phyloP scores from a whole-genome alignment of 2,797 vertebrate species.

The Peromyscus attwateri region DNA sequence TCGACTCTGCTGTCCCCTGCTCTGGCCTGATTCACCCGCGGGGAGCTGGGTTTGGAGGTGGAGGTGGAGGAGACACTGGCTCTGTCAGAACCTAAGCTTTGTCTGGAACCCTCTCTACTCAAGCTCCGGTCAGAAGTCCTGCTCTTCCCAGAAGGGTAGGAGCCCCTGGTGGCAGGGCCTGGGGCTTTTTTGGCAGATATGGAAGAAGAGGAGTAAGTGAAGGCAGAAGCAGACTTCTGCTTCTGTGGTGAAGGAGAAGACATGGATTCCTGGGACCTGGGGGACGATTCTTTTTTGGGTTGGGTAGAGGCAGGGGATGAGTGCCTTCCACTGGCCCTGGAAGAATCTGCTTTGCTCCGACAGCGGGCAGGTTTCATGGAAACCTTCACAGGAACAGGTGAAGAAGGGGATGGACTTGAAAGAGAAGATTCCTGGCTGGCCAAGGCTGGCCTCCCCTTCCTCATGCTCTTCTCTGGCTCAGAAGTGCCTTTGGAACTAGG shows the following conservation, averaged over 20 bases:
- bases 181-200: constrained; percentile 89
- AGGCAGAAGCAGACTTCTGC: constrained; percentile 88
- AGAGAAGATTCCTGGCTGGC: constrained; percentile 89
- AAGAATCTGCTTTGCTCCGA: constrained; percentile 91
- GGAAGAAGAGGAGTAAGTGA: constrained; percentile 88
- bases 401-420: constrained; percentile 85
- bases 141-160: constrained; percentile 88
- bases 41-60: constrained; percentile 86
- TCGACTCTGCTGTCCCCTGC: constrained; percentile 87
- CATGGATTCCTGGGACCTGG: constrained; percentile 80
- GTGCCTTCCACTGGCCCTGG: constrained; percentile 89
- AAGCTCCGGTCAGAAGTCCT: constrained; percentile 92
- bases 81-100: constrained; percentile 92
- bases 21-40: constrained; percentile 88
- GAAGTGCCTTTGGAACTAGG: constrained; percentile 86
- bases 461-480: constrained; percentile 91
- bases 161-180: constrained; percentile 83
- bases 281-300: constrained; percentile 89
- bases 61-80: constrained; percentile 71
- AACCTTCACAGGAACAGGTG: constrained; percentile 90
- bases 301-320: constrained; percentile 89
- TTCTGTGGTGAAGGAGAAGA: constrained; percentile 88
- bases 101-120: constrained; percentile 93
- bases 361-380: constrained; percentile 90
- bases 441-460: constrained; percentile 91